These are phyloP conservation scores for Cristatella mucedo DNA, from an alignment of 2,888 invertebrate genomes.

Conservation along the genomic window DNA sequence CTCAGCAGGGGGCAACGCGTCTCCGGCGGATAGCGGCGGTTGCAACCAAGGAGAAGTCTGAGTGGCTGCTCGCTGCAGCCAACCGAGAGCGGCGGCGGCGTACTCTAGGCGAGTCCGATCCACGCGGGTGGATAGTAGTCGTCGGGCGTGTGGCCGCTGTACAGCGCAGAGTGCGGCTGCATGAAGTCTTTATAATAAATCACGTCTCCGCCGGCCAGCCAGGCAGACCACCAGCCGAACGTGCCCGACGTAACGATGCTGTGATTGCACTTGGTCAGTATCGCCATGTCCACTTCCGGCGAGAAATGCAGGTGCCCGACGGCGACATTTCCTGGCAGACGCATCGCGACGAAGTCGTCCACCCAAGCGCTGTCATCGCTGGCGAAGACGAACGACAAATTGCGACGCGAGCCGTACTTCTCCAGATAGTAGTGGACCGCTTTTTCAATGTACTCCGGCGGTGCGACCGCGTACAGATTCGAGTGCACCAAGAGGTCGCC, in stretches of 20 bases:
- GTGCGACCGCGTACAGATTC: conserved; percentile 32
- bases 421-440: conserved; percentile 25
- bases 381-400: conserved; percentile 33
- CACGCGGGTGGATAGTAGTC: conserved; percentile 35
- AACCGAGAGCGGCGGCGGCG: no score
- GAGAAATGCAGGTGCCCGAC: no score
- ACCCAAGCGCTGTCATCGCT: conserved; percentile 34
- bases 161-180: conserved; percentile 22
- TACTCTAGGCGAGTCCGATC: no score
- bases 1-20: no score
- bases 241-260: conserved; percentile 34
- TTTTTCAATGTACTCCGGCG: conserved; percentile 24
- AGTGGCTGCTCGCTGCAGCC: no score
- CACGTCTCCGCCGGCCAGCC: conserved; percentile 26
- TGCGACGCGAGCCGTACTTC: conserved; percentile 16
- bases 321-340: no score
- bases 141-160: conserved; percentile 22
- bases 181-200: conserved; percentile 36
- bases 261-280: conserved; percentile 28
- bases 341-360: conserved; percentile 18
- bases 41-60: no score
- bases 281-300: conserved; percentile 33
- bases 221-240: no score
- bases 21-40: no score
- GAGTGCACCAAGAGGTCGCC: conserved; percentile 33